Evolutionary conservation across 2,888 invertebrate species (phyloP).

Genomic region (Panorpa germanica): DNA sequence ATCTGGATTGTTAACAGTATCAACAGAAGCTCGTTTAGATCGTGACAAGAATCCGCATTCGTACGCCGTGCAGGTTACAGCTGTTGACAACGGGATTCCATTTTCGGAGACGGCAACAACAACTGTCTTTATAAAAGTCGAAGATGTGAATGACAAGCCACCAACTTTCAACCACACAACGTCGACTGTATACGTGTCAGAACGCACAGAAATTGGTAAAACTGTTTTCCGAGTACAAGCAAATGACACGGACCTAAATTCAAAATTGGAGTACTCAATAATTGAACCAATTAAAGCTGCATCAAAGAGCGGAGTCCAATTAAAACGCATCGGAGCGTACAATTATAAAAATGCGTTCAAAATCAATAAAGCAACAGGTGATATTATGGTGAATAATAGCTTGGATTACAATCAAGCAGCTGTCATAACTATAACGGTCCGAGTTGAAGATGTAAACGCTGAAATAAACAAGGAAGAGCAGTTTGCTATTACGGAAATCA

Average conservation of each 20-base stretch:
- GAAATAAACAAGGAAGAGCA: constrained; percentile 42
- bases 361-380: constrained; percentile 49
- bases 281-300: constrained; percentile 47
- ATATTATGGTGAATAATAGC: constrained; percentile 43
- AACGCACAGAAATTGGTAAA: constrained; percentile 40
- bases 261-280: constrained; percentile 47
- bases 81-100: constrained; percentile 54
- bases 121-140: constrained; percentile 48
- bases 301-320: constrained; percentile 52
- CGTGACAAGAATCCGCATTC: constrained; percentile 44
- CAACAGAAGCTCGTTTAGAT: constrained; percentile 52
- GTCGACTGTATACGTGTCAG: constrained; percentile 49
- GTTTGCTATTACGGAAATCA: constrained; percentile 45
- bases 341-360: constrained; percentile 46
- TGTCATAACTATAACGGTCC: constrained; percentile 50
- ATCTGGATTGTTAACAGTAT: constrained; percentile 48
- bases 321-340: constrained; percentile 37
- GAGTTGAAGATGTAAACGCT: constrained; percentile 51
- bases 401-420: constrained; percentile 56
- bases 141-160: constrained; percentile 66
- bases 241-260: constrained; percentile 47
- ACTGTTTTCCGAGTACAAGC: constrained; percentile 44
- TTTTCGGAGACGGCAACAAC: constrained; percentile 62
- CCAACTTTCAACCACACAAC: constrained; percentile 49
- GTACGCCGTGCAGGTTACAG: constrained; percentile 52